phyloP scores from a whole-genome alignment of 2,888 invertebrate genomes.

The Rotaria macrura region DNA sequence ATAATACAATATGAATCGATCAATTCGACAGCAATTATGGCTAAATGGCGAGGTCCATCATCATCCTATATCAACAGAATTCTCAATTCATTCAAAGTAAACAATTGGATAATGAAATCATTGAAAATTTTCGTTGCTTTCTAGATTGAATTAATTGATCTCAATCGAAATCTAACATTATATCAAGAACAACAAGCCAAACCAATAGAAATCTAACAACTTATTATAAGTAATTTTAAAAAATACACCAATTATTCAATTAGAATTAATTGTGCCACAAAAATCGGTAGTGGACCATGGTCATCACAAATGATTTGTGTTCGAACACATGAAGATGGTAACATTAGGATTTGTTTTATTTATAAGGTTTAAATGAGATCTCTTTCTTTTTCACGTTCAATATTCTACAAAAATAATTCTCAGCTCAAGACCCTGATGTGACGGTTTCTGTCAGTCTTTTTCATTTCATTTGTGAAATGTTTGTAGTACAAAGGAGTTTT shows the following conservation, averaged over 20 bases:
- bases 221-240: background rate
- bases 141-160: conserved; percentile 7
- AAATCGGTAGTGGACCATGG: conserved; percentile 15
- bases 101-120: conserved; percentile 57
- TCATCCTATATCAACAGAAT: conserved; percentile 95
- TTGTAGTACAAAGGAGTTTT: too few relatives aligned
- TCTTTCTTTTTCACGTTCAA: too few relatives aligned
- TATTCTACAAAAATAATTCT: too few relatives aligned
- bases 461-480: too few relatives aligned
- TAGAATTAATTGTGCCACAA: background rate
- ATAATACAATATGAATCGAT: conserved; percentile 65
- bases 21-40: conserved; percentile 72
- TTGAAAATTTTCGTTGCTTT: conserved; percentile 34
- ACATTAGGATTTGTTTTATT: too few relatives aligned
- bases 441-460: too few relatives aligned
- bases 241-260: conserved; percentile 10
- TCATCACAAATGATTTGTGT: background rate
- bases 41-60: conserved; percentile 90
- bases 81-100: conserved; percentile 81
- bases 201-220: background rate
- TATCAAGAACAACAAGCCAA: background rate
- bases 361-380: too few relatives aligned
- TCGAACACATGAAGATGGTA: conserved; percentile 6
- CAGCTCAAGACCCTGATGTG: too few relatives aligned
- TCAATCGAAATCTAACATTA: background rate